Conservation (phyloP, 1,140 invertebrate species). For the Calephelis virginiensis region DNA sequence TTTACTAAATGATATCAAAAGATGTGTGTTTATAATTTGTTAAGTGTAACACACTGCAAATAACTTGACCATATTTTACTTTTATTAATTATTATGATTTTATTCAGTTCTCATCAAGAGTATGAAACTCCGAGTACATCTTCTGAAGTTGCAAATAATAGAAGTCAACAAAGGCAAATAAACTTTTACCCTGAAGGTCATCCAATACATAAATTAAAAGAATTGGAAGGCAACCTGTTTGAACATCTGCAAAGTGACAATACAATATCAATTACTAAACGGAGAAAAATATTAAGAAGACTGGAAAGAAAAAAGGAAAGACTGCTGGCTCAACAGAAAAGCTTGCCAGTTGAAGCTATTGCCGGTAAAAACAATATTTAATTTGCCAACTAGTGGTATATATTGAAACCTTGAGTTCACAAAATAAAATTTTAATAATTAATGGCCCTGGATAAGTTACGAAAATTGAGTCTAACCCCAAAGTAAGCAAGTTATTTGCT, state of each 20-base stretch:
- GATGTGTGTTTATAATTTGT: too few relatives aligned
- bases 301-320: slow-evolving; percentile 59
- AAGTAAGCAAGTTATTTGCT: too few relatives aligned
- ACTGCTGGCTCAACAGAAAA: slow-evolving; percentile 42
- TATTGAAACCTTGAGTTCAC: neutral
- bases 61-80: too few relatives aligned
- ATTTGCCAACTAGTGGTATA: neutral
- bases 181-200: slow-evolving; percentile 57
- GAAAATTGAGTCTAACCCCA: too few relatives aligned
- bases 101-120: slow-evolving; percentile 16
- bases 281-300: slow-evolving; percentile 57
- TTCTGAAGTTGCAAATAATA: slow-evolving; percentile 33
- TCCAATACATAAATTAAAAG: slow-evolving; percentile 62
- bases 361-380: slow-evolving; percentile 21
- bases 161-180: slow-evolving; percentile 33
- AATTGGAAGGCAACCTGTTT: slow-evolving; percentile 55
- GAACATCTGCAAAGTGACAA: slow-evolving; percentile 50
- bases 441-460: too few relatives aligned
- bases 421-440: too few relatives aligned
- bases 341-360: slow-evolving; percentile 33
- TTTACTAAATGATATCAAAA: too few relatives aligned
- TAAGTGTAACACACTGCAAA: too few relatives aligned
- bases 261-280: slow-evolving; percentile 55
- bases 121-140: slow-evolving; percentile 41
- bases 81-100: too few relatives aligned